Base-by-base conservation (phyloP, 2,888 invertebrate species). In the Ochlodes sylvanus region DNA sequence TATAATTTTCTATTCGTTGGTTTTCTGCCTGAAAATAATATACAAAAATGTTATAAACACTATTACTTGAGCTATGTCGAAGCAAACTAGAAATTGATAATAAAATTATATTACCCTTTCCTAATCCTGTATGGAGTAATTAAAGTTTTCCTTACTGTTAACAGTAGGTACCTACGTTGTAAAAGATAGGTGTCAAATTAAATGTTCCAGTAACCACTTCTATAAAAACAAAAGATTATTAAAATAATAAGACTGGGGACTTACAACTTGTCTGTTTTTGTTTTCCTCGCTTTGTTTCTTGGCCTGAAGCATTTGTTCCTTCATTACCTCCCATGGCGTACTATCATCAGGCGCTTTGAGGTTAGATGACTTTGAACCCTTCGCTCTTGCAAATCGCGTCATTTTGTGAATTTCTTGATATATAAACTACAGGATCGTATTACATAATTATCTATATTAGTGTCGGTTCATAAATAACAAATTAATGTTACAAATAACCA, bases 371-470 rank as follows among this genome's bases (percentile, higher is more conserved):
- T 96, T 97, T 0, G 96, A 96, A 42, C 97, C 96, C 81, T 95
- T 95, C 0, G 96, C 95, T 84, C 97, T 91, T 32, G 97, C 95
- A 91, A 95, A 97, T 74, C 97, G 90, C 6, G 96, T 96, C 97
- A 97, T 97, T 32, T 32, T 76, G 9, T 17, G 10, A 27, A n/a
- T 38, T 27, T 52, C 7, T 52, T 27, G 14, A 27, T 27, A 7
- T 21, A 19, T 17, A 19, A 19, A 50, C 12, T 50, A 2, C 3
- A 9, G 1, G 17, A 50, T n/a, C 19, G 19, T 19, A 47, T 3
- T 2, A 15, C 7, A 42, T n/a, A n/a, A 4, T 7, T 7, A 47
- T 7, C 14, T 7, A 47, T 7, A 17, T 17, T 17, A 7, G 9
- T 2, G 9, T 38, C 12, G 10, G 10, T 38, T 38, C 10, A 27